Evolutionary conservation across 2,888 invertebrate species (phyloP), one percentile per base, ranked within the genome.

Genomic region (Ormyrus rosae): DNA sequence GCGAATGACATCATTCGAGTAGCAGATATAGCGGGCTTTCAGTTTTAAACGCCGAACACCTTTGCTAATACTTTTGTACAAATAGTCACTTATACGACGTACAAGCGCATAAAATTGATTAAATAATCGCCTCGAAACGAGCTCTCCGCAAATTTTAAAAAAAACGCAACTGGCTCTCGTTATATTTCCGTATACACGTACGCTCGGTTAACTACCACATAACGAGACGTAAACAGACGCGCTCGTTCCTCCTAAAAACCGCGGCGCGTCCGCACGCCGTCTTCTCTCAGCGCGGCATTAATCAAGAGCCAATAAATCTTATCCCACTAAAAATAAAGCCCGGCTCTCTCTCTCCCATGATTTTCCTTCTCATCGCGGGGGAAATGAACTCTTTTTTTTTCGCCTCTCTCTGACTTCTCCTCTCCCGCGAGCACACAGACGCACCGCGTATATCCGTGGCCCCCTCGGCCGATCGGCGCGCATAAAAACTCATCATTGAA

Each of bases 401-500:
- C 7, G 34, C 1, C 51, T 53, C 45, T 63, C 19, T 51, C 48
- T 74, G 11, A 9, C 7, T 51, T 72, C 51, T 50, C 3, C 19
- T n/a, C 34, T 3, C 67, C 19, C 7, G 51, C 10, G 19, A 19
- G 19, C 13, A 60, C 19, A 51, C 50, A 13, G 8, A 58, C 34
- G 61, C 2, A 63, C 9, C n/a, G 34, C 1, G 19, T 19, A n/a
- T 6, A 34, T 34, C 50, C 45, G 53, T 19, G 5, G 69, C 74
- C 74, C 65, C 74, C 71, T 70, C 67, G 69, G 4, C 65, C 72
- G 70, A 81, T 81, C 77, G 77, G 34, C 68, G 65, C 71, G 81
- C 77, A 77, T 81, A 77, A 77, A 81, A 81, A 81, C 81, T 81
- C 81, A 81, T 81, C 81, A 77, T 73, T 64, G 81, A 77, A 77